A percentile compares a stretch with the other conserved stretches of the same genome.
phyloP scores from a whole-genome alignment of 2,113 vertebrate species.

The Cricetomys ansorgei region DNA sequence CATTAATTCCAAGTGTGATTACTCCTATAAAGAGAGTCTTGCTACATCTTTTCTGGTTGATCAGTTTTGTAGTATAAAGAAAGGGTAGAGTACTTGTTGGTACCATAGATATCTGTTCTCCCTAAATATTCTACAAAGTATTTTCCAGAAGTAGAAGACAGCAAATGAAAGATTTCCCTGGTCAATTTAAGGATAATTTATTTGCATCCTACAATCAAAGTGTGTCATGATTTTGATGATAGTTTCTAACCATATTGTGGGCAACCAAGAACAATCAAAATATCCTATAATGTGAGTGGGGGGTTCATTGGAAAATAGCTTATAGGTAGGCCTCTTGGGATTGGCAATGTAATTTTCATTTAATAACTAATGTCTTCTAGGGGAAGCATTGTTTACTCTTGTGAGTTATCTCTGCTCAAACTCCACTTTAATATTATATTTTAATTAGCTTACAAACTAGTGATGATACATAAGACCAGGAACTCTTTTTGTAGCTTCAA shows the following conservation, averaged over 20 bases:
- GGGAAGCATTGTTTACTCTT: background rate
- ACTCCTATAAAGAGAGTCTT: too few relatives aligned
- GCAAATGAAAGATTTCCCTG: background rate
- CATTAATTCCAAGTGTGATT: too few relatives aligned
- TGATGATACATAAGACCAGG: background rate
- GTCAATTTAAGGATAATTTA: background rate
- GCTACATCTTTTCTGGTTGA: background rate
- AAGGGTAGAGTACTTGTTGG: accelerated
- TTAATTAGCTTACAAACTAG: background rate
- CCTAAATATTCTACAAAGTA: background rate
- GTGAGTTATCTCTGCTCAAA: background rate
- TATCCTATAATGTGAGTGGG: background rate
- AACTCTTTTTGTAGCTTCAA: accelerated
- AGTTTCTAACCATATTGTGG: background rate
- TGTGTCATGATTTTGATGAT: background rate
- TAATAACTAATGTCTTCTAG: background rate
- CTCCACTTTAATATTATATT: background rate
- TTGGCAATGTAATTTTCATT: background rate
- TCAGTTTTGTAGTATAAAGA: background rate
- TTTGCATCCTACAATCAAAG: background rate
- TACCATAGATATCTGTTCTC: background rate
- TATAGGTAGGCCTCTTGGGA: background rate
- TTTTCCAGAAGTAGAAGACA: background rate
- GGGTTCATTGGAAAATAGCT: background rate
- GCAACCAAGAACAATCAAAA: background rate